Evolutionary conservation across 2,113 vertebrate genomes (phyloP).

Genomic region (Thinocorus orbignyianus): DNA sequence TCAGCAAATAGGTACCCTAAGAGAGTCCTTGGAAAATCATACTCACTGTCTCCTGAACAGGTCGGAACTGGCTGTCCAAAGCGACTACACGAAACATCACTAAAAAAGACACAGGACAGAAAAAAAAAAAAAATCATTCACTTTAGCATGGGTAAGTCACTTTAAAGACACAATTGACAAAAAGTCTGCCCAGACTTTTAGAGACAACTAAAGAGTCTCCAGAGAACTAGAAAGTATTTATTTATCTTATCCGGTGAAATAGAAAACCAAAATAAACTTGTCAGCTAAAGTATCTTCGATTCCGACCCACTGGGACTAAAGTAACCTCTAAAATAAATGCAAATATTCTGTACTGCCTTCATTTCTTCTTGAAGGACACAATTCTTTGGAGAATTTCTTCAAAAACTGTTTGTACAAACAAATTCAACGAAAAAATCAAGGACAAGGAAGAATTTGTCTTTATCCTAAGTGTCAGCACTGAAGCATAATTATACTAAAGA

Average conservation of each 20-base stretch:
- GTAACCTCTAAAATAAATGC: neutral
- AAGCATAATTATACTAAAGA: neutral
- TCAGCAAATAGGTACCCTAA: neutral
- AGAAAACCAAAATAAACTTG: neutral
- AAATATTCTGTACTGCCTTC: neutral
- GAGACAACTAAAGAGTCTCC: neutral
- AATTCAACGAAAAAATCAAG: neutral
- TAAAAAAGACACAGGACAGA: neutral
- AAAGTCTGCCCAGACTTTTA: neutral
- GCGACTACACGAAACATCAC: constrained; percentile 53
- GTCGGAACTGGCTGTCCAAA: constrained; percentile 48
- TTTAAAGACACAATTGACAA: neutral
- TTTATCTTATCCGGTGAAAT: neutral
- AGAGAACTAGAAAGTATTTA: neutral
- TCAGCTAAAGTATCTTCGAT: neutral
- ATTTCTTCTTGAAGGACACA: neutral
- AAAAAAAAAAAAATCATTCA: neutral
- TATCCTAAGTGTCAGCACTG: neutral
- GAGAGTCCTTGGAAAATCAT: neutral
- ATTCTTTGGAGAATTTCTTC: neutral
- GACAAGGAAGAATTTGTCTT: neutral
- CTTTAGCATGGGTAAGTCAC: neutral
- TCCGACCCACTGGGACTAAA: neutral
- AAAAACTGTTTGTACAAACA: neutral
- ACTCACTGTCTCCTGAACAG: constrained; percentile 51